Conservation (phyloP, 1,140 invertebrate species). For the Magallana angulata region DNA sequence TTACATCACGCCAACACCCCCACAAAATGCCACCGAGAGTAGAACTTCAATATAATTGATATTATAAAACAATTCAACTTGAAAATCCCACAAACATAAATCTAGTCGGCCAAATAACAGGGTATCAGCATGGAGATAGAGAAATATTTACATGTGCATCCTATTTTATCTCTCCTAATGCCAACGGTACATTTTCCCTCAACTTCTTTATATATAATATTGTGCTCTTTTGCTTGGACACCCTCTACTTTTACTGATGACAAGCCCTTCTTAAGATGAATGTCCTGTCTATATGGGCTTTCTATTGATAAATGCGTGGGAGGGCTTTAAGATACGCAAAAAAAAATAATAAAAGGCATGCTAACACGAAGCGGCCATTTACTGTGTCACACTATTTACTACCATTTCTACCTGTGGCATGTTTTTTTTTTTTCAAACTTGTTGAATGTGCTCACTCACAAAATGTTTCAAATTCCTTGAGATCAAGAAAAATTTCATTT, state of each 20-base stretch:
- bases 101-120: neutral
- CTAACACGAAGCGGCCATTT: neutral
- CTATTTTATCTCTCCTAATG: no score
- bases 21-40: conserved; percentile 6
- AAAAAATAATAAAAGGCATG: neutral
- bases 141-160: neutral
- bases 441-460: neutral
- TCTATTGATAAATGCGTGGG: conserved; percentile 8
- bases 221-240: no score
- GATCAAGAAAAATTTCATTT: neutral
- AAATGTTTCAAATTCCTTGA: conserved; percentile 16
- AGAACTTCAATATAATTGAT: neutral
- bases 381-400: conserved; percentile 6
- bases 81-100: conserved; percentile 3
- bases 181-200: no score
- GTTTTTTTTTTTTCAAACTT: neutral
- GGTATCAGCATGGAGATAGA: neutral
- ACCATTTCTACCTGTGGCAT: conserved; percentile 10
- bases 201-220: no score
- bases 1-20: conserved; percentile 22
- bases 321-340: neutral
- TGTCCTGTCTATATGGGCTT: neutral
- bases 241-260: neutral
- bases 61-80: conserved; percentile 30
- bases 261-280: conserved; percentile 9